phyloP scores from a whole-genome alignment of 2,113 vertebrate genomes.

The Oreochromis spilurus region DNA sequence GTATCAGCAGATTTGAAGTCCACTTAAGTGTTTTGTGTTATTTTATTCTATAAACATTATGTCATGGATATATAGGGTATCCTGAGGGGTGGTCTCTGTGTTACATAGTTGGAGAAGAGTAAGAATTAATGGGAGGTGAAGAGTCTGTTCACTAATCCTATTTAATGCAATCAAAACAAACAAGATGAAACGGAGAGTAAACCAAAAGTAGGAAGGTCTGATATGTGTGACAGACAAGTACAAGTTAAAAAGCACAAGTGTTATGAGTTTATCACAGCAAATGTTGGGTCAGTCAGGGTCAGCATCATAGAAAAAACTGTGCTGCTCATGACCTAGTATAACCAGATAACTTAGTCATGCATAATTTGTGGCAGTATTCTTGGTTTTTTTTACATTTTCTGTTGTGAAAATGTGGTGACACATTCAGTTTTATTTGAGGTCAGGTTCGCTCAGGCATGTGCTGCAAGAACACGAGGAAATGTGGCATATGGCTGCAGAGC shows the following conservation, averaged over 20 bases:
- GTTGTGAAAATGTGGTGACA: slow-evolving; percentile 41
- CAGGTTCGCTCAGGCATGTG: slow-evolving; percentile 40
- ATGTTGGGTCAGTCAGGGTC: not conserved
- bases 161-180: slow-evolving; percentile 37
- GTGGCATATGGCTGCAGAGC: not conserved
- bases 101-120: slow-evolving; percentile 14
- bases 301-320: not conserved
- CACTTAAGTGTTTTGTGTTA: slow-evolving; percentile 49
- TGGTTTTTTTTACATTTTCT: not conserved
- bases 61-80: slow-evolving; percentile 54
- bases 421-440: slow-evolving; percentile 39
- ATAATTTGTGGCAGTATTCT: slow-evolving; percentile 24
- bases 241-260: not conserved
- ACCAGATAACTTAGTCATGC: slow-evolving; percentile 45
- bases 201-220: not conserved
- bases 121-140: slow-evolving; percentile 23
- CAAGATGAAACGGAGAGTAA: not conserved
- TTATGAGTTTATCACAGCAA: not conserved
- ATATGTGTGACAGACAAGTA: not conserved
- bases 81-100: slow-evolving; percentile 63
- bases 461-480: slow-evolving; percentile 16
- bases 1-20: slow-evolving; percentile 53
- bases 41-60: slow-evolving; percentile 69
- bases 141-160: slow-evolving; percentile 35
- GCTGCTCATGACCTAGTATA: slow-evolving; percentile 12